Percentiles rank a stretch among this genome's conserved stretches.
These are phyloP conservation scores for Calypte anna DNA, from an alignment of 2,113 vertebrate genomes.

Conservation along the genomic window DNA sequence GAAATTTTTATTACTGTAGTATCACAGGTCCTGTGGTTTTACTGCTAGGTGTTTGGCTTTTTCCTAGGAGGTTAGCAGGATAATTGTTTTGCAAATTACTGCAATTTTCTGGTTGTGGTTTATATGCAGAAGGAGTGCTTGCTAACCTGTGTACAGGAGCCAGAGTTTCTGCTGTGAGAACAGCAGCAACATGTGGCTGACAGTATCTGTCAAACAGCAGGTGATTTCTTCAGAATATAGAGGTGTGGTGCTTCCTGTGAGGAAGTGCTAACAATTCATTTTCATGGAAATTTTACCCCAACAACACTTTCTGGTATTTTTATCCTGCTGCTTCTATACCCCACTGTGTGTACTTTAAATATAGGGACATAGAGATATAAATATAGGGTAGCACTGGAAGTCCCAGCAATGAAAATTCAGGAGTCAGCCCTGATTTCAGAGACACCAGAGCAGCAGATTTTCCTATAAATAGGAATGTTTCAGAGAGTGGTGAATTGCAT, in stretches of 20 bases:
- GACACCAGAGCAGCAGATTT: not conserved
- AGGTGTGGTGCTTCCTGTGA: not conserved
- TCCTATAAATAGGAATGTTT: not conserved
- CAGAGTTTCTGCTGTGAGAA: not conserved
- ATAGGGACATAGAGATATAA: too few relatives aligned
- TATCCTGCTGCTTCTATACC: not conserved
- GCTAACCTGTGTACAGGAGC: not conserved
- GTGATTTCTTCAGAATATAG: not conserved
- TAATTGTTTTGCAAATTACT: not conserved
- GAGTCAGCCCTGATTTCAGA: not conserved
- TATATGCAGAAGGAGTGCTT: not conserved
- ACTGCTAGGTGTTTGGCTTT: not conserved
- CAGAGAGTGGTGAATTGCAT: not conserved
- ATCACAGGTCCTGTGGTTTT: not conserved
- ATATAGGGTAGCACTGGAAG: not conserved
- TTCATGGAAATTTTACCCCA: not conserved
- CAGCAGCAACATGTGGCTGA: not conserved
- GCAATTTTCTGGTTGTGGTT: not conserved
- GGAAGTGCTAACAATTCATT: not conserved
- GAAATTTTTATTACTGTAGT: not conserved
- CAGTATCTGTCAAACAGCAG: not conserved
- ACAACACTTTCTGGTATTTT: not conserved
- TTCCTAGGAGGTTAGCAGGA: not conserved
- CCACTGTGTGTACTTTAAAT: not conserved
- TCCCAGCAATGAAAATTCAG: not conserved